These are phyloP conservation scores for Dynastes tityus DNA, from an alignment of 2,888 invertebrate genomes.

Conservation along the genomic window DNA sequence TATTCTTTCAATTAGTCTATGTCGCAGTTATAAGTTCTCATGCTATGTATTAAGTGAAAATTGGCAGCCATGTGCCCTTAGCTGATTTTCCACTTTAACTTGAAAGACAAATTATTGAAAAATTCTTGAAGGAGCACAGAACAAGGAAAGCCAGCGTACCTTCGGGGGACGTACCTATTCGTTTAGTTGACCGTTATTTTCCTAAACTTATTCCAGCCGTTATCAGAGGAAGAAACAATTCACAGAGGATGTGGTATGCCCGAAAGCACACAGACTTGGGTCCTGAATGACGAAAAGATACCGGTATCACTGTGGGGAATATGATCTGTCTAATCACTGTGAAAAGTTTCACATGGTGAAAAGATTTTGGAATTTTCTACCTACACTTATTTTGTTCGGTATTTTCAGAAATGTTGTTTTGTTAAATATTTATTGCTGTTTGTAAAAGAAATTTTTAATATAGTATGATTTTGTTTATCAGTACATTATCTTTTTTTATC, in stretches of 20 bases:
- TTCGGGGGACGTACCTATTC: not conserved
- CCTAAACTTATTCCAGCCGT: conserved; percentile 18
- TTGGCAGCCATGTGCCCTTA: conserved; percentile 36
- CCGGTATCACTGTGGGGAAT: no score
- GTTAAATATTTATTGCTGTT: no score
- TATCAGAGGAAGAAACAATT: conserved; percentile 23
- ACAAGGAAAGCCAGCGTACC: not conserved
- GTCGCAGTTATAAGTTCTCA: conserved; percentile 51
- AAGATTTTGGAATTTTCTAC: no score
- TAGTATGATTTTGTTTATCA: no score
- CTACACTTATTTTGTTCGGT: no score
- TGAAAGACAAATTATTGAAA: conserved; percentile 51
- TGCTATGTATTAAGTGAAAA: conserved; percentile 49
- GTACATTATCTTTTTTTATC: no score
- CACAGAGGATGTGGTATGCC: not conserved
- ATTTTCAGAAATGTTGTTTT: no score
- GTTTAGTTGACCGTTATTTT: conserved; percentile 20
- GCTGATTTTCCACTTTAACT: conserved; percentile 51
- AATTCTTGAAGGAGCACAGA: not conserved
- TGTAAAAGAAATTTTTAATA: no score
- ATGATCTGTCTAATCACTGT: no score
- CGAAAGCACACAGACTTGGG: not conserved
- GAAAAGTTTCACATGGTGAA: no score
- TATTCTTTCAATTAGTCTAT: conserved; percentile 53
- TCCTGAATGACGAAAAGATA: no score